These are phyloP conservation scores for Campylomormyrus tamandua DNA, from an alignment of 2,113 vertebrate species.

Conservation along the genomic window DNA sequence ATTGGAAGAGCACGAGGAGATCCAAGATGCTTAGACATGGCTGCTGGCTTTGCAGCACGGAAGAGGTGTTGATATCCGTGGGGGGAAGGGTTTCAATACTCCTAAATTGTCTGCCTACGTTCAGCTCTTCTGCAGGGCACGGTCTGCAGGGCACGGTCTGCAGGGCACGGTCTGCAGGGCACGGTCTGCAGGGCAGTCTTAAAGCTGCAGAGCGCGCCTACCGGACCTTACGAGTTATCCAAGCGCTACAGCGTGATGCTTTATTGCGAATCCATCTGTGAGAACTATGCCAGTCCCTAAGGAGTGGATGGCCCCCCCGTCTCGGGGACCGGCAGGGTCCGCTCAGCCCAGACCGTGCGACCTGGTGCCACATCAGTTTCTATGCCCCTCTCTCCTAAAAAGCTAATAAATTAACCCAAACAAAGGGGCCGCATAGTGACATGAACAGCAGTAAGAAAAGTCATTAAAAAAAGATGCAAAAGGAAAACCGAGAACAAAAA, in stretches of 20 bases:
- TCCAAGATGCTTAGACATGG: not conserved
- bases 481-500: not conserved
- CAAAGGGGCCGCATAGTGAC: conserved; percentile 39
- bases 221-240: not conserved
- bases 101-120: not conserved
- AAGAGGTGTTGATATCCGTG: not conserved
- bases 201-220: not conserved
- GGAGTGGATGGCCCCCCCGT: not conserved
- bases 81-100: not conserved
- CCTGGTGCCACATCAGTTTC: not conserved
- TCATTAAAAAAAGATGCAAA: conserved; percentile 22
- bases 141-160: not conserved
- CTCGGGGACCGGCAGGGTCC: not conserved
- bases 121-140: not conserved
- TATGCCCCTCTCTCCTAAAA: conserved; percentile 29
- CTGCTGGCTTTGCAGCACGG: not conserved
- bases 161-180: not conserved
- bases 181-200: not conserved
- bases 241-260: not conserved
- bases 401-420: conserved; percentile 56
- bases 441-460: conserved; percentile 33
- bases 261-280: not conserved
- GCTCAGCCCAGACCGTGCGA: not conserved
- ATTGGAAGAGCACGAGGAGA: not conserved
- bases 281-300: not conserved